Conservation (phyloP, 2,888 invertebrate species). For the Crossocerus cetratus region DNA sequence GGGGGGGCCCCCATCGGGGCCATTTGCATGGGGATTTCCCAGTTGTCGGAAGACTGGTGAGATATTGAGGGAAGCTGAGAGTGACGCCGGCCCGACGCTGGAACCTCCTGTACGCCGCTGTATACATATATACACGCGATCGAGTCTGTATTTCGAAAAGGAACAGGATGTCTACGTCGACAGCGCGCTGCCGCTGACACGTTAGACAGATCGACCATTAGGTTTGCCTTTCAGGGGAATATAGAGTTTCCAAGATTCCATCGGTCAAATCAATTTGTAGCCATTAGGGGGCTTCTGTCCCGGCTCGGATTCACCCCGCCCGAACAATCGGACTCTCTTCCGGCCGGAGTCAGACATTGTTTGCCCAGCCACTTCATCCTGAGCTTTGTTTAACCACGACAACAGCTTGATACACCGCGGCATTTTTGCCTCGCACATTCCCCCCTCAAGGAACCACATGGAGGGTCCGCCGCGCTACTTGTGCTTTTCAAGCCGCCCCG, state of each 20-base stretch:
- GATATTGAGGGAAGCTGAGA: no score
- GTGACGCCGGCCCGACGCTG: no score
- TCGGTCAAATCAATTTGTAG: slow-evolving; percentile 76
- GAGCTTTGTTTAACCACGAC: slow-evolving; percentile 12
- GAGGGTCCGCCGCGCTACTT: no score
- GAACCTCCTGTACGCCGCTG: no score
- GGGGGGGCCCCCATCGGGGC: no score
- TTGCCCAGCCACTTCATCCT: slow-evolving; percentile 30
- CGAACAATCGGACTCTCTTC: slow-evolving; percentile 42
- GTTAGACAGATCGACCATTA: slow-evolving; percentile 75
- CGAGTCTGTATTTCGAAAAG: slow-evolving; percentile 32
- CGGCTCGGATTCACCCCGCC: slow-evolving; percentile 55
- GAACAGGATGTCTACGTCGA: slow-evolving; percentile 54
- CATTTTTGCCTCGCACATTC: not conserved
- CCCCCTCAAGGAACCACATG: no score
- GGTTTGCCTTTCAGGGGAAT: slow-evolving; percentile 70
- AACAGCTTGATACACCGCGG: slow-evolving; percentile 11
- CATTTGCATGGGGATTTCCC: no score
- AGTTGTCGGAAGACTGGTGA: no score
- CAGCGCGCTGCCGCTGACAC: slow-evolving; percentile 72
- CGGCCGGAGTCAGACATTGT: slow-evolving; percentile 17
- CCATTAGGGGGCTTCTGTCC: slow-evolving; percentile 67
- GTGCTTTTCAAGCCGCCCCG: no score
- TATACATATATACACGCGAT: slow-evolving; percentile 2
- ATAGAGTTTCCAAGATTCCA: slow-evolving; percentile 74